These are phyloP conservation scores for Nannobrachium achirus DNA, from an alignment of 2,113 vertebrate genomes.

Conservation along the genomic window DNA sequence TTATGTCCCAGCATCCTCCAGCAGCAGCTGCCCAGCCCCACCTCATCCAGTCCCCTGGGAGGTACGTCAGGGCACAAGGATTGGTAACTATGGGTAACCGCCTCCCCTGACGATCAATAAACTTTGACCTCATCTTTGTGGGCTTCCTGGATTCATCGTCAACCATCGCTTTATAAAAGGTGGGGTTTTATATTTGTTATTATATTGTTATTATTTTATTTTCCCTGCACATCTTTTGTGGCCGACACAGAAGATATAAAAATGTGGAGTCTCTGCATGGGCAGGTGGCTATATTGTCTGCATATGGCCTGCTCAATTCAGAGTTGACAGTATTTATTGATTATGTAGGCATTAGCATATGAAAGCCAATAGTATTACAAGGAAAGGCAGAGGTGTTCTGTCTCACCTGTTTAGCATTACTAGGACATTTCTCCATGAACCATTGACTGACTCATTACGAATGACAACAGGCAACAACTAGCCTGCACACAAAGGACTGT, in stretches of 20 bases:
- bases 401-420: constrained; percentile 33
- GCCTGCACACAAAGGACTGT: neutral
- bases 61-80: constrained; percentile 25
- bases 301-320: constrained; percentile 29
- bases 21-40: constrained; percentile 28
- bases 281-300: constrained; percentile 44
- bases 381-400: constrained; percentile 35
- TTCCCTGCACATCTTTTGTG: neutral
- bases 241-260: constrained; percentile 15
- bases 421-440: constrained; percentile 4
- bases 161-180: neutral
- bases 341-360: constrained; percentile 64
- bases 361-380: constrained; percentile 37
- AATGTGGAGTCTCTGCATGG: constrained; percentile 22
- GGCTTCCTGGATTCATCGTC: constrained; percentile 29
- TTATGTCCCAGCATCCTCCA: constrained; percentile 59
- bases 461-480: constrained; percentile 1
- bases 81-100: constrained; percentile 75
- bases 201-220: neutral
- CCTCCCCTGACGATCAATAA: constrained; percentile 66
- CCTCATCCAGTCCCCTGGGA: constrained; percentile 48
- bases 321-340: constrained; percentile 51
- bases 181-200: neutral
- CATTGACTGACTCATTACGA: constrained; percentile 6
- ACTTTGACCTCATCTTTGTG: constrained; percentile 72